A percentile compares a stretch with the other conserved stretches of the same genome.
phyloP scores from a whole-genome alignment of 2,888 invertebrate species.

The Drosophila nigritarsus region DNA sequence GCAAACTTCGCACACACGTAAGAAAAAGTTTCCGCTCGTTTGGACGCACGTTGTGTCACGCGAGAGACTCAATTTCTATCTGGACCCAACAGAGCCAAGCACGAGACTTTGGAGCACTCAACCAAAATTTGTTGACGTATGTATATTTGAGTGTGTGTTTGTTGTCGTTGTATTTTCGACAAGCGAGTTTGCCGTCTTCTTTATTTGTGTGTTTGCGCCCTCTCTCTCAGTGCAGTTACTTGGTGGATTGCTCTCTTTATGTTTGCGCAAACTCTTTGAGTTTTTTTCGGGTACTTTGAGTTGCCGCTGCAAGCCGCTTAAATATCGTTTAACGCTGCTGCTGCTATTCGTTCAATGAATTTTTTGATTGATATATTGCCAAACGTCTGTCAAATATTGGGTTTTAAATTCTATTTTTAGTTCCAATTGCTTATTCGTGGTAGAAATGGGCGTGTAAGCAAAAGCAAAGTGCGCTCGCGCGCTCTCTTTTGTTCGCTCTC shows the following conservation, averaged over 20 bases:
- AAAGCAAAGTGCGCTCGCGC: conserved; percentile 71
- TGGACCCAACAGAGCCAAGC: conserved; percentile 51
- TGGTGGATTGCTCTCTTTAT: conserved; percentile 31
- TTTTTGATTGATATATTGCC: conserved; percentile 39
- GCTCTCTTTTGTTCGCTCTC: conserved; percentile 61
- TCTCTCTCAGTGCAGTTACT: conserved; percentile 41
- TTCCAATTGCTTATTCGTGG: conserved; percentile 24
- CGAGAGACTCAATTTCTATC: conserved; percentile 78
- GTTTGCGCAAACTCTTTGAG: conserved; percentile 66
- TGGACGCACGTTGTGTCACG: conserved; percentile 76
- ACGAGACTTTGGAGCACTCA: conserved; percentile 62
- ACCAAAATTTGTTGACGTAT: conserved; percentile 39
- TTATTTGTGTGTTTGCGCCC: conserved; percentile 28
- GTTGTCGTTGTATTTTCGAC: conserved; percentile 30
- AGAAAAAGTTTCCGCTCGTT: conserved; percentile 74
- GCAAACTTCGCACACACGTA: conserved; percentile 45
- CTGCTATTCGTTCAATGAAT: conserved; percentile 33
- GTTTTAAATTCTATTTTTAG: conserved; percentile 9
- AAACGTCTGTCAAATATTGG: conserved; percentile 28
- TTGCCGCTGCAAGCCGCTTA: conserved; percentile 35
- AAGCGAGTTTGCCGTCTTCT: conserved; percentile 41
- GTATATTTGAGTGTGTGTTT: conserved; percentile 16
- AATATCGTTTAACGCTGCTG: conserved; percentile 12
- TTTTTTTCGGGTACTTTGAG: conserved; percentile 33
- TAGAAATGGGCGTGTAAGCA: conserved; percentile 72